These are phyloP conservation scores for Pegoplata infirma DNA, from an alignment of 2,888 invertebrate species.

Conservation along the genomic window DNA sequence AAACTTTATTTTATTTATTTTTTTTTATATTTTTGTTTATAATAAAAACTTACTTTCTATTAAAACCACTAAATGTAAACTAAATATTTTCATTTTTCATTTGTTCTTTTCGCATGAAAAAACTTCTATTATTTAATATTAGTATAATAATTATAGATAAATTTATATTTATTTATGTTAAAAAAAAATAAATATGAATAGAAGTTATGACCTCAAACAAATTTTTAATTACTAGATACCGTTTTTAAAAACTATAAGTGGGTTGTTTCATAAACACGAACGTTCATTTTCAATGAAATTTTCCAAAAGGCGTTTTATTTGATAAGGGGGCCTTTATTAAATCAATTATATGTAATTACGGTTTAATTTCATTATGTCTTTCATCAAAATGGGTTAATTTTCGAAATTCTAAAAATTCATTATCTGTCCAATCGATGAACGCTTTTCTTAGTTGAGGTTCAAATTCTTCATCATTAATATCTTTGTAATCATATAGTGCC, in stretches of 20 bases:
- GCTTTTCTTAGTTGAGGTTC: conserved; percentile 68
- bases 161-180: conserved; percentile 45
- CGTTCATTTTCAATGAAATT: not conserved
- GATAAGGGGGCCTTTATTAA: not conserved
- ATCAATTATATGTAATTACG: not conserved
- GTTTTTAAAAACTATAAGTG: conserved; percentile 17
- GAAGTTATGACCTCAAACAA: conserved; percentile 19
- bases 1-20: too few species aligned
- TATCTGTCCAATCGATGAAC: conserved; percentile 60
- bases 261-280: not conserved
- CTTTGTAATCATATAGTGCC: conserved; percentile 56
- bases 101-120: not conserved
- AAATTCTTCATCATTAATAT: conserved; percentile 61
- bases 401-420: conserved; percentile 53
- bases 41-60: conserved; percentile 28
- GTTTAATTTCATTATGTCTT: not conserved
- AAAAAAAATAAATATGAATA: conserved; percentile 2
- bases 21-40: not conserved
- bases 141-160: too few species aligned
- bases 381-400: conserved; percentile 36
- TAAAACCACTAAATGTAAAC: conserved; percentile 10
- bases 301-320: not conserved
- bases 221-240: conserved; percentile 28
- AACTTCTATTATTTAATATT: not conserved
- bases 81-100: conserved; percentile 43